A percentile compares a stretch with the other conserved stretches of the same genome.
Evolutionary conservation across 2,113 vertebrate genomes (phyloP).

Genomic region (Gavia stellata): DNA sequence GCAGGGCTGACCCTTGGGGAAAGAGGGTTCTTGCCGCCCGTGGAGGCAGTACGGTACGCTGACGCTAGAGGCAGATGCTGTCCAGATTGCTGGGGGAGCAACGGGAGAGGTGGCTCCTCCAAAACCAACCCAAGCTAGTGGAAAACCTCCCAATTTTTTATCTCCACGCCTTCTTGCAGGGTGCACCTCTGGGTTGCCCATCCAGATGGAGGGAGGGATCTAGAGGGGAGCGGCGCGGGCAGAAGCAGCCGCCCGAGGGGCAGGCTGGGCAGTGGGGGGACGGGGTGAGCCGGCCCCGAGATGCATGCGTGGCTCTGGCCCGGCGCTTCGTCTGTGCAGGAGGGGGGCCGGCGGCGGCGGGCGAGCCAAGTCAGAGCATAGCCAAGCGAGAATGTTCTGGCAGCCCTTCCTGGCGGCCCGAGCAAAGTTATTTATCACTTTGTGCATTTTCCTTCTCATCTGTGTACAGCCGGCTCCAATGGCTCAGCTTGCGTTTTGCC

Average conservation of each 20-base stretch:
- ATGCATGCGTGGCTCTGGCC: conserved; percentile 43
- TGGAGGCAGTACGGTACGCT: not conserved
- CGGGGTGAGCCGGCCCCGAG: not conserved
- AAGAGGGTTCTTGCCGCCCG: fast-evolving
- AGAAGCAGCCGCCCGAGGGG: fast-evolving
- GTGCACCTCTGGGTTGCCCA: not conserved
- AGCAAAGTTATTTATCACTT: conserved; percentile 72
- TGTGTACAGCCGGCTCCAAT: conserved; percentile 69
- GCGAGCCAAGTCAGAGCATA: conserved; percentile 51
- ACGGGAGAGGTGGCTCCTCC: not conserved
- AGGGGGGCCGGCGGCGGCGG: not conserved
- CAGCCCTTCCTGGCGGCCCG: conserved; percentile 59
- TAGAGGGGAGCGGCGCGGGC: fast-evolving
- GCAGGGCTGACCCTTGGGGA: not conserved
- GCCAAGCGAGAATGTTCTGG: conserved; percentile 70
- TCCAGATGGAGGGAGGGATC: fast-evolving
- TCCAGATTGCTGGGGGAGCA: not conserved
- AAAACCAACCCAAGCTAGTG: not conserved
- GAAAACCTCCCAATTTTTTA: not conserved
- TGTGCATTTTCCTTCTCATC: conserved; percentile 71
- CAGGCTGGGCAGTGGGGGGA: not conserved
- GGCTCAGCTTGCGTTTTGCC: conserved; percentile 71
- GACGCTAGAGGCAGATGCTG: not conserved
- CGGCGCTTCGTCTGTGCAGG: conserved; percentile 32
- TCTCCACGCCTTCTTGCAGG: not conserved